Evolutionary conservation across 2,113 vertebrate genomes (phyloP).

Genomic region (Poecilia latipinna): DNA sequence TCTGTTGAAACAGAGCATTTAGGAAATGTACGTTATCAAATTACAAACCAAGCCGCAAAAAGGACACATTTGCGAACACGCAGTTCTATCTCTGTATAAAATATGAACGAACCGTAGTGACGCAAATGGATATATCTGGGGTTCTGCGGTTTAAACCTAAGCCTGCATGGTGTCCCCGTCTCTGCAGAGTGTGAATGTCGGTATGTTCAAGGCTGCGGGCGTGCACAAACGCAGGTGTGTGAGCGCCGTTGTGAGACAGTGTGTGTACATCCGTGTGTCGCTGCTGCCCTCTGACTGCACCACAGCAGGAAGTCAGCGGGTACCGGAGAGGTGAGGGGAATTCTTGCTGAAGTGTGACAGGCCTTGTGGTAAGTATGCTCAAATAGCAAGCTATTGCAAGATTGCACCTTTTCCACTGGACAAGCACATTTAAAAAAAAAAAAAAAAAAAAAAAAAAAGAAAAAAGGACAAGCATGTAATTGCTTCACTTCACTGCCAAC

Average conservation of each 20-base stretch:
- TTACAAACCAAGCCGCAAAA: slow-evolving; percentile 30
- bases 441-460: background rate
- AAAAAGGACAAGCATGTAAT: background rate
- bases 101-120: slow-evolving; percentile 57
- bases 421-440: slow-evolving; percentile 19
- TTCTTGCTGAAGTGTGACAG: slow-evolving; percentile 76
- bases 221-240: slow-evolving; percentile 44
- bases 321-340: slow-evolving; percentile 79
- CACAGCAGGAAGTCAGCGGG: slow-evolving; percentile 78
- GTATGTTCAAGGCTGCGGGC: slow-evolving; percentile 41
- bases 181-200: slow-evolving; percentile 51
- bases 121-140: slow-evolving; percentile 63
- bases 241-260: slow-evolving; percentile 29
- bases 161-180: slow-evolving; percentile 49
- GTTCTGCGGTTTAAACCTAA: slow-evolving; percentile 63
- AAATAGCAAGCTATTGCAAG: slow-evolving; percentile 64
- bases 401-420: slow-evolving; percentile 69
- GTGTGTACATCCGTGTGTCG: slow-evolving; percentile 50
- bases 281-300: slow-evolving; percentile 72
- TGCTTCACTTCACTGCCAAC: slow-evolving; percentile 19
- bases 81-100: slow-evolving; percentile 47
- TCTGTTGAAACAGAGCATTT: background rate
- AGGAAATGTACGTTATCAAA: slow-evolving; percentile 19
- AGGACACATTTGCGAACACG: slow-evolving; percentile 30
- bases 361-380: slow-evolving; percentile 65